phyloP scores from a whole-genome alignment of 2,888 invertebrate genomes.

The Drosophila hamatofila region DNA sequence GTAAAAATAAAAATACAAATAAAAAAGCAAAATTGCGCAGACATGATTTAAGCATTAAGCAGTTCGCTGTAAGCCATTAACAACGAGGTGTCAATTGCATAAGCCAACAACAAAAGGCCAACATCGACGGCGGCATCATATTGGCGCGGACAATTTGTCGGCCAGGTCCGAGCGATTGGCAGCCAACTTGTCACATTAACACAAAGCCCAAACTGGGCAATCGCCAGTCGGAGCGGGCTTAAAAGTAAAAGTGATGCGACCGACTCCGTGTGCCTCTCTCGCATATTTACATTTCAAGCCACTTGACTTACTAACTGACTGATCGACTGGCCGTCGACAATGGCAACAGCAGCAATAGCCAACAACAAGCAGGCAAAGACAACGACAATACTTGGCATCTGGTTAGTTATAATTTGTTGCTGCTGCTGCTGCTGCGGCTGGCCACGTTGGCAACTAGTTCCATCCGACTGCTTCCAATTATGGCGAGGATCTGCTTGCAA shows the following conservation, averaged over 20 bases:
- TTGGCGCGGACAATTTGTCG: conserved; percentile 52
- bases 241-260: conserved; percentile 76
- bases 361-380: conserved; percentile 20
- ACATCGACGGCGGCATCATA: conserved; percentile 15
- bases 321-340: conserved; percentile 65
- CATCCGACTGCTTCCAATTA: conserved; percentile 82
- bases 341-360: conserved; percentile 21
- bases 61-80: conserved; percentile 58
- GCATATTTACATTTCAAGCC: conserved; percentile 74
- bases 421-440: conserved; percentile 9
- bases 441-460: conserved; percentile 71
- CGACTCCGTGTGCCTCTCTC: conserved; percentile 21
- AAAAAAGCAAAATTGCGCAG: conserved; percentile 33
- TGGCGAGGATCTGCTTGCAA: conserved; percentile 78
- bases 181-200: conserved; percentile 75
- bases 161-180: conserved; percentile 50
- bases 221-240: conserved; percentile 28
- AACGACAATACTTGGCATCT: conserved; percentile 32
- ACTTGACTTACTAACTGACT: conserved; percentile 78
- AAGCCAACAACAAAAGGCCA: conserved; percentile 53
- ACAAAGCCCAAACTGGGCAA: conserved; percentile 70
- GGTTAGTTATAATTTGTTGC: conserved; percentile 70
- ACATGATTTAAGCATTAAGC: conserved; percentile 70
- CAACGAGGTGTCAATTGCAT: conserved; percentile 77
- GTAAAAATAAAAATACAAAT: background rate